Base-by-base conservation (phyloP, 2,797 vertebrate genomes). In the Bovichtus variegatus region DNA sequence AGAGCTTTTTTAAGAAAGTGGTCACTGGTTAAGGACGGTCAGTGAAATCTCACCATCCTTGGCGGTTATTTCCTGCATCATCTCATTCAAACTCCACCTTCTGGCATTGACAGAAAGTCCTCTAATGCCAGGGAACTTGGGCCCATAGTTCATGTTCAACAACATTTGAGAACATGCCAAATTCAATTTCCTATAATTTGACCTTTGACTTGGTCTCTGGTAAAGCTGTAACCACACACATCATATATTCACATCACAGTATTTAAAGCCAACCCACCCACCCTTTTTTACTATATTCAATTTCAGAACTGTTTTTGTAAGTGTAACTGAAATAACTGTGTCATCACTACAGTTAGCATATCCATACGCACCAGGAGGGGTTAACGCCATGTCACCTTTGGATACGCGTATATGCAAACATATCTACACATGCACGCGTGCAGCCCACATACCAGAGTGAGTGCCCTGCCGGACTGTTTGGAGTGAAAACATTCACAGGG, bases 401-500 rank as follows among this genome's bases (percentile, higher is more conserved):
- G 46, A 79, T 60, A 65, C 71, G 84, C 59, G 82, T 25, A 31
- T 55, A 60, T 59, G 36, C 54, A 70, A 83, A 76, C 78, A 87
- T 71, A 78, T 78, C 59, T 75, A 80, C 71, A 68, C 69, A 76
- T 69, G 84, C 79, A 87, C 65, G 82, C 63, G 65, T 82, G 87
- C 81, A 59, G 87, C 77, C 88, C 88, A 88, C 89, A 93, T 92
- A 90, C 84, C 87, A 72, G 78, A 85, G 81, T 5, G 55, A 73
- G 83, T 86, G 90, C 83, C 84, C 88, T 36, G 63, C 81, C 68
- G 68, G 86, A 88, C 90, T 95, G 94, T 95, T 95, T 95, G 81
- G 84, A 94, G 79, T 94, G 84, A 94, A 95, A 95, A 95, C 93
- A 95, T 94, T 94, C 86, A 87, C 85, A 78, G 87, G 90, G 89